phyloP scores from a whole-genome alignment of 2,113 vertebrate genomes.

The Mobula hypostoma region DNA sequence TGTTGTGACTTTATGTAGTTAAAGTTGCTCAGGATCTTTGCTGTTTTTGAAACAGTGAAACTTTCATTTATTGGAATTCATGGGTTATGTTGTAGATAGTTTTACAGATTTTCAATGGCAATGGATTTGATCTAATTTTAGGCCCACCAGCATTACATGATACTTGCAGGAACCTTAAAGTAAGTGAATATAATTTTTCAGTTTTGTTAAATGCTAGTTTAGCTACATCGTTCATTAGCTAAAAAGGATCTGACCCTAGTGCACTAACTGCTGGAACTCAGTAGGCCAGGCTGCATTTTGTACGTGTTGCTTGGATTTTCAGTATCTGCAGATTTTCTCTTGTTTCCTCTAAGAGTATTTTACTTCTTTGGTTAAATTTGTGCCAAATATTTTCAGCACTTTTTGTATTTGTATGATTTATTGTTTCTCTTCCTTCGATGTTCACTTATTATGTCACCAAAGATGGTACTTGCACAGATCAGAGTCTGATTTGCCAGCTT shows the following conservation, averaged over 20 bases:
- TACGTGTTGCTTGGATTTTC: no score
- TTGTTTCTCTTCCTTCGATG: no score
- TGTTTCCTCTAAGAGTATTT: neutral
- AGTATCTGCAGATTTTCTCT: no score
- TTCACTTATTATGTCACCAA: no score
- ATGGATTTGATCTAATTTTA: neutral
- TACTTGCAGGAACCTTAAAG: neutral
- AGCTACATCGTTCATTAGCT: neutral
- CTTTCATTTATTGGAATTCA: slow-evolving; percentile 25
- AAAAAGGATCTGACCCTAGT: neutral
- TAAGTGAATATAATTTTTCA: neutral
- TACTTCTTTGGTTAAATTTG: neutral
- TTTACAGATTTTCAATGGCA: neutral
- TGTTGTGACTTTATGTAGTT: neutral
- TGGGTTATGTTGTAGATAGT: neutral
- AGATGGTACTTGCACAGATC: no score
- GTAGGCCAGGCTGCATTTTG: no score
- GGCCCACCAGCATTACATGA: neutral
- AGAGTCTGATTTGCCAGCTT: no score
- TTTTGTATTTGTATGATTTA: no score
- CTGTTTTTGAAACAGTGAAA: neutral
- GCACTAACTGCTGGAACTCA: no score
- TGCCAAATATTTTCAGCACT: no score
- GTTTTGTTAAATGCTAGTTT: neutral
- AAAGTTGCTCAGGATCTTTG: neutral